Base-by-base conservation (phyloP, 2,888 invertebrate species). In the Troides oblongomaculatus region DNA sequence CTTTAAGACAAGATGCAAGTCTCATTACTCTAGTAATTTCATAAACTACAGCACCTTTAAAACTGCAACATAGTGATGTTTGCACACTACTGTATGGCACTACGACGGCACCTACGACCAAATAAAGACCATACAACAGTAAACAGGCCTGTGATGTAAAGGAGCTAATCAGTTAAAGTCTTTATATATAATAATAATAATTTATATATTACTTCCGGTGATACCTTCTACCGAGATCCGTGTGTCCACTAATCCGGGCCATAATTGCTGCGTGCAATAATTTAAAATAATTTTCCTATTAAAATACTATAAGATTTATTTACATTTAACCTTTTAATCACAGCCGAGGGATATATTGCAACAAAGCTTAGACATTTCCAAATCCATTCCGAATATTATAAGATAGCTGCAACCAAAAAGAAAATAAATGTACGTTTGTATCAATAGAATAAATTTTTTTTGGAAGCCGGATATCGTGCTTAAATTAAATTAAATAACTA, bases 161-260 rank as follows among this genome's bases (percentile, higher is more conserved):
- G 46, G 74, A 74, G 74, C 61, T 72, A 63, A 71, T 72, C 71
- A 66, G 64, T 72, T 72, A 73, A 69, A 67, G 65, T 66, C 58
- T 66, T 39, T 62, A 66, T 70, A 30, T 30, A 30, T 72, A 75
- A 74, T 69, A 63, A 43, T 43, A 64, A 36, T 66, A 43, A 68
- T 82, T 83, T 87, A 93, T 76, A 94, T 94, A 84, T 94, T 93
- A 89, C 93, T 94, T 76, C 94, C 94, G 75, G 94, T 93, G 84
- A 94, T 93, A 88, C 94, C 94, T 89, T 94, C 94, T 80, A 94
- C 93, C 78, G 93, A 93, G 89, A 94, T 93, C 84, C 94, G 88
- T 77, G 94, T 94, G 85, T 93, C 93, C 86, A 94, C 94, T 81
- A 93, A 88, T 90, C 93, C 93, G 77, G 92, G 90, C 94, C 93